Evolutionary conservation across 2,113 vertebrate genomes (phyloP).

Genomic region (Fulica atra): DNA sequence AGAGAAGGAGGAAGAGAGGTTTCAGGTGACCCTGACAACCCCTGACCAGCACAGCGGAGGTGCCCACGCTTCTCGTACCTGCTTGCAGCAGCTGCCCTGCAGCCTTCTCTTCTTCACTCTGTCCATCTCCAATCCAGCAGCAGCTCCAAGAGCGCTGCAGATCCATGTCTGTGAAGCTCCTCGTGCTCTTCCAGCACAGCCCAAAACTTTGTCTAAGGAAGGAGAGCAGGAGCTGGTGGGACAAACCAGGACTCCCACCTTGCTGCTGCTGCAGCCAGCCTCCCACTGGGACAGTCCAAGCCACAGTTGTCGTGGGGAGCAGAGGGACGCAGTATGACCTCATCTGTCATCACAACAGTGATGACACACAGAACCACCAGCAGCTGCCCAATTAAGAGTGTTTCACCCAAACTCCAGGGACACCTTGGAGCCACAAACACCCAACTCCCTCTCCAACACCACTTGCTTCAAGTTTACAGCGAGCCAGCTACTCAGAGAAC

Average conservation of each 20-base stretch:
- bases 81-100: background rate
- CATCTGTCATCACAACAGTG: background rate
- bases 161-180: background rate
- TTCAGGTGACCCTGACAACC: background rate
- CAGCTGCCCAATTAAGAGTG: background rate
- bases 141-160: background rate
- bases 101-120: background rate
- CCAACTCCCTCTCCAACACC: background rate
- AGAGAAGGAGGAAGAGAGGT: background rate
- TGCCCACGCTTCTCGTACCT: background rate
- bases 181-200: rapidly evolving
- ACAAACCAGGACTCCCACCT: background rate
- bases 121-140: rapidly evolving
- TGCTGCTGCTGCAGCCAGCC: background rate
- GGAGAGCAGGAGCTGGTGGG: background rate
- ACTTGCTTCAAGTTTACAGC: background rate
- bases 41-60: background rate
- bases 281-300: background rate
- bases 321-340: background rate
- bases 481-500: slow-evolving; percentile 41
- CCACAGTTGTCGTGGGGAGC: background rate
- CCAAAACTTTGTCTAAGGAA: background rate
- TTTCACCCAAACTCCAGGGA: background rate
- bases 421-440: background rate
- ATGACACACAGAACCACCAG: background rate